Evolutionary conservation across 2,113 vertebrate species (phyloP), one percentile per base, ranked within the genome.

Genomic region (Terrapene triunguis): DNA sequence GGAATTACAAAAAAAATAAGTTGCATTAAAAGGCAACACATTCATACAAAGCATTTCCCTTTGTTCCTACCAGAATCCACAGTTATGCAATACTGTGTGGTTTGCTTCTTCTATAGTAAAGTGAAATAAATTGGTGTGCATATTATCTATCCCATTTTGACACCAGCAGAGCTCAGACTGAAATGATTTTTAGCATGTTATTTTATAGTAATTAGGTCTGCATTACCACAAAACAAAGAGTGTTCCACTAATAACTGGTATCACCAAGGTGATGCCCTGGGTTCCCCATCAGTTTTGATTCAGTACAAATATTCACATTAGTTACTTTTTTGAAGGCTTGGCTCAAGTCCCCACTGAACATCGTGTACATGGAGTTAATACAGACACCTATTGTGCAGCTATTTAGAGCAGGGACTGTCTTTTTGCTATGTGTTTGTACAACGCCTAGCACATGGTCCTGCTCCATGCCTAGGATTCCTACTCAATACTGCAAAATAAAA

Each of bases 101-200:
- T 47, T 44, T 47, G 24, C 38, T 42, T 65, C 62, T 76, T 78
- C 25, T 47, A 27, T 27, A 25, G 42, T 44, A 17, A 90, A 76
- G 8, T 44, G 27, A 90, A 65, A n/a, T 1, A 42, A 6, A 87
- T 2, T 47, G 38, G 42, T 80, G 16, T 0, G 0, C 21, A 57
- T 85, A 1, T 29, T 84, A n/a, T 2, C 69, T 81, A 4, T 48
- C 65, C 74, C 9, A 55, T 44, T 44, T 79, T 85, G 12, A 79
- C 50, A 35, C 10, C 29, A 85, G 62, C 22, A 80, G 9, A 13
- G n/a, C n/a, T 69, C 55, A 54, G 24, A 69, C 22, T 29, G 42
- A 86, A 96, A 84, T 27, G 82, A 24, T 27, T 90, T 89, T 84
- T 85, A 57, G 54, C 3, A 0, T 9, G 38, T 27, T 54, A 57